These are phyloP conservation scores for Dasyprocta punctata DNA, from an alignment of 2,113 vertebrate genomes.

Conservation along the genomic window DNA sequence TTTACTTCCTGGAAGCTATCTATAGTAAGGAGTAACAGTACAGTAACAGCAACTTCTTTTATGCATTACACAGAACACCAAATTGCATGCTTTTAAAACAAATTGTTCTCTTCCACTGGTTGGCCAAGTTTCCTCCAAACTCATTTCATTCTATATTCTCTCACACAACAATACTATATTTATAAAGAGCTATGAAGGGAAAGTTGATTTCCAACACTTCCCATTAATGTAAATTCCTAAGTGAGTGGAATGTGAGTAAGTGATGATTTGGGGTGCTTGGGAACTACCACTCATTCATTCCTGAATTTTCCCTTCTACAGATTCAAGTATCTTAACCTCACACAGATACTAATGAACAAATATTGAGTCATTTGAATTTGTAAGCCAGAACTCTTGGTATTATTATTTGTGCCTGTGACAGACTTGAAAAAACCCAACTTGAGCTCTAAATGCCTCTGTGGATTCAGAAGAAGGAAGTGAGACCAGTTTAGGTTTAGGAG, in stretches of 20 bases:
- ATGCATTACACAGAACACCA: background rate
- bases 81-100: background rate
- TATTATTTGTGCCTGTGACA: background rate
- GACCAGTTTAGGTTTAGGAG: background rate
- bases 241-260: background rate
- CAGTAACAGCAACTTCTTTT: background rate
- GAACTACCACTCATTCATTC: background rate
- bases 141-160: background rate
- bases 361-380: background rate
- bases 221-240: background rate
- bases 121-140: background rate
- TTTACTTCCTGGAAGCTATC: background rate
- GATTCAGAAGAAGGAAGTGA: background rate
- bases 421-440: background rate
- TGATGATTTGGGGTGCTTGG: background rate
- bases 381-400: background rate
- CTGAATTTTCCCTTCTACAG: background rate
- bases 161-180: background rate
- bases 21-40: background rate
- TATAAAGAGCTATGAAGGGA: slow-evolving; percentile 17
- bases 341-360: background rate
- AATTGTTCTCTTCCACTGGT: background rate
- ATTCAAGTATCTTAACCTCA: background rate
- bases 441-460: background rate
- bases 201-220: background rate